Evolutionary conservation across 2,888 invertebrate species (phyloP).

Genomic region (Drosophila glabriapex): DNA sequence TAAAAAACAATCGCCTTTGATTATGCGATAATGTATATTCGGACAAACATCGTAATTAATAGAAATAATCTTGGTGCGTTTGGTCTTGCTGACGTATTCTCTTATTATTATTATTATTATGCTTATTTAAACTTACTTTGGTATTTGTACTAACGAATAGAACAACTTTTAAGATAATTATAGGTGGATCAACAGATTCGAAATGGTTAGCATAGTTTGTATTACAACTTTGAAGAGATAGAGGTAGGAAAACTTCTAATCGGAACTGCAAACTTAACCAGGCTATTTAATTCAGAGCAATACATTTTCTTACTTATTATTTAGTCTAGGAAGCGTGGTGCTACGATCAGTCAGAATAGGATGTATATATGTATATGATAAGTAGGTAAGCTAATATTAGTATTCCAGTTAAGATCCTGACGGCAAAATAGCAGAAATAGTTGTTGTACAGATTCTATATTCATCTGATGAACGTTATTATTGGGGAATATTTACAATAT

Average conservation of each 20-base stretch:
- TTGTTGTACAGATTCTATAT: not conserved
- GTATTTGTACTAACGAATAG: not conserved
- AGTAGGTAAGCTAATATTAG: not conserved
- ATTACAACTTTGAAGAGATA: not conserved
- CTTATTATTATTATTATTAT: not conserved
- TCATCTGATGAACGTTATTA: accelerated
- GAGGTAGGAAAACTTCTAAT: not conserved
- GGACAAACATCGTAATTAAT: not conserved
- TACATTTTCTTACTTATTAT: not conserved
- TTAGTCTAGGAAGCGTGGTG: not conserved
- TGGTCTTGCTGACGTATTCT: not conserved
- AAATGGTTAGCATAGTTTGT: not conserved
- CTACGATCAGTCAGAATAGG: not conserved
- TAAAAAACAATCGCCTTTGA: not conserved
- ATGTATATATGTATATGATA: not conserved
- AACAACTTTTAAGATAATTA: not conserved
- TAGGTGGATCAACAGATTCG: not conserved
- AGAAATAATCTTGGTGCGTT: not conserved
- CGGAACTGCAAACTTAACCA: not conserved
- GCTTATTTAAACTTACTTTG: not conserved
- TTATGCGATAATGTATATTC: not conserved
- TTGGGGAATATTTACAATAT: not conserved
- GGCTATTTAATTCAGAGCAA: not conserved
- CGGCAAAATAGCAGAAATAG: not conserved
- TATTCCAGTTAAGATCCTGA: not conserved